phyloP scores from a whole-genome alignment of 2,797 vertebrate genomes.

The Lepilemur ruficaudatus region DNA sequence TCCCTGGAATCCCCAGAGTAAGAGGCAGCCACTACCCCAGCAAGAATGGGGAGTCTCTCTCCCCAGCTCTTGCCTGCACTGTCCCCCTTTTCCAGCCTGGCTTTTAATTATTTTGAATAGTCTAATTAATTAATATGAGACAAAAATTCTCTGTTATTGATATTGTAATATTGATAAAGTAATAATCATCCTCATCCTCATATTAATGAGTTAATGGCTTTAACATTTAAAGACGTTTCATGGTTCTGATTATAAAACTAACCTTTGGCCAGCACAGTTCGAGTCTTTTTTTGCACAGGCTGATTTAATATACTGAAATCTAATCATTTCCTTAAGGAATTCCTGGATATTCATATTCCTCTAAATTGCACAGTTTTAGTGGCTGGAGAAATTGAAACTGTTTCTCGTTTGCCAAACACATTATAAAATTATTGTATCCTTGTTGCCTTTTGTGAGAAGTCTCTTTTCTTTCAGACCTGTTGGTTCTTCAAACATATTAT shows the following conservation, averaged over 20 bases:
- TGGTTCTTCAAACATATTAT: neutral
- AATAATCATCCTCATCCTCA: constrained; percentile 47
- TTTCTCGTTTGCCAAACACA: neutral
- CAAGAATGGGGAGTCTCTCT: neutral
- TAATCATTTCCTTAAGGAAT: neutral
- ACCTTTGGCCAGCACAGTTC: constrained; percentile 4
- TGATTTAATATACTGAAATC: neutral
- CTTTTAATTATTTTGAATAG: constrained; percentile 64
- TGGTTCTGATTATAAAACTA: constrained; percentile 48
- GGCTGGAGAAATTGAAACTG: neutral
- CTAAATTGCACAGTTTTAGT: neutral
- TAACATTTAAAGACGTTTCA: constrained; percentile 71
- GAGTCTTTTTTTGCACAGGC: neutral
- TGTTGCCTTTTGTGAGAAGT: neutral
- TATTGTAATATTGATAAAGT: constrained; percentile 38
- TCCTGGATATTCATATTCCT: neutral
- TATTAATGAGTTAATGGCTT: constrained; percentile 40
- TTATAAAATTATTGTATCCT: neutral
- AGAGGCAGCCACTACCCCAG: neutral
- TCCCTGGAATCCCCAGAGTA: neutral
- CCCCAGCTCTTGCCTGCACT: neutral
- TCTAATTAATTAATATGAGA: constrained; percentile 48
- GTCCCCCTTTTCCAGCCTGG: neutral
- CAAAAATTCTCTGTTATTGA: constrained; percentile 40
- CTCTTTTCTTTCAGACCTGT: neutral